Evolutionary conservation across 1,140 invertebrate species (phyloP), one percentile per base, ranked within the genome.

Genomic region (Macrotrachela quadricornifera): DNA sequence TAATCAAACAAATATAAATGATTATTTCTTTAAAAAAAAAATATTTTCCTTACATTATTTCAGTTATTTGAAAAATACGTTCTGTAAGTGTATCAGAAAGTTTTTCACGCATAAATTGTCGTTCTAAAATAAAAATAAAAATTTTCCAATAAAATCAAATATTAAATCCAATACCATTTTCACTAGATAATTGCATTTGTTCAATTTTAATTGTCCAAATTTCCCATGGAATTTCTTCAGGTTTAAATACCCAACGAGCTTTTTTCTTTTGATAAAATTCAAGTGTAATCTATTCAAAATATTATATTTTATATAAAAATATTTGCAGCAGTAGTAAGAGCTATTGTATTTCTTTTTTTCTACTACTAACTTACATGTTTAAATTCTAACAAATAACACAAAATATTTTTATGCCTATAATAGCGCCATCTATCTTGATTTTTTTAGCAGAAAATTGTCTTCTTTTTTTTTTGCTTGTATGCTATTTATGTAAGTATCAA

Each of bases 181-280:
- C 86, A 63, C 78, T 85, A 52, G 79, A 77, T 36, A 87, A 71
- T 58, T 81, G 80, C 14, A 87, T 80, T 11, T 91, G 72, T 64
- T 91, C 84, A 37, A 92, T 73, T 56, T 83, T 79, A 1, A 95
- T 76, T 17, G 85, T 91, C 90, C 88, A 95, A 13, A 94, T 83
- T 66, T 95, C 90, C 90, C 90, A 95, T 0, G 88, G 85, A 61
- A 87, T 84, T 62, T 80, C 83, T 63, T 92, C 86, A 52, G 80
- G 77, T 21, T 53, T 44, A 61, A 91, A 86, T 10, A 80, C 78
- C 85, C 86, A 92, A 46, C 81, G 77, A 47, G 78, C 79, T 61
- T 81, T 80, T 63, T 84, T 85, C 64, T 81, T 85, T 64, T 90
- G 83, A 71, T 85, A 92, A 73, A 95, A 94, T 69, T 94, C 87